Percentiles rank a stretch among this genome's conserved stretches.
These are phyloP conservation scores for Elegia similella DNA, from an alignment of 2,888 invertebrate genomes.

Conservation along the genomic window DNA sequence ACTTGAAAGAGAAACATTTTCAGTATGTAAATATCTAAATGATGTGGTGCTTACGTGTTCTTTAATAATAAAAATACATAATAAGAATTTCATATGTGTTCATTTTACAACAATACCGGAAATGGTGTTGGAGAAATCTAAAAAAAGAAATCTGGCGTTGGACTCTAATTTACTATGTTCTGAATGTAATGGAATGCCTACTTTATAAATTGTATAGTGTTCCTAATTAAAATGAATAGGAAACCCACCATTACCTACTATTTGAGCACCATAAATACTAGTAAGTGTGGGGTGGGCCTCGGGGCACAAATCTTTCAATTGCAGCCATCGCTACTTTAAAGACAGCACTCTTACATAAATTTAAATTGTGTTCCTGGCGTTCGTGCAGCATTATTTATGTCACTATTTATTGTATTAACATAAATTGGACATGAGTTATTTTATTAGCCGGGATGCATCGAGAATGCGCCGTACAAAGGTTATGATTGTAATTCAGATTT, in stretches of 20 bases:
- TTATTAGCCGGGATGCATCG: slow-evolving; percentile 72
- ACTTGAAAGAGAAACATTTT: too few relatives aligned
- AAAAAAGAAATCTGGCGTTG: too few relatives aligned
- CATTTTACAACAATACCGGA: too few relatives aligned
- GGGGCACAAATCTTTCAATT: slow-evolving; percentile 62
- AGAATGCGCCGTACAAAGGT: slow-evolving; percentile 70
- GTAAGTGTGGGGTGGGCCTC: slow-evolving; percentile 21
- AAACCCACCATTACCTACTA: background rate
- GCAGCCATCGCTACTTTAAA: slow-evolving; percentile 41
- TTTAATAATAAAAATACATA: too few relatives aligned
- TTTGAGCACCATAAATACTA: slow-evolving; percentile 10
- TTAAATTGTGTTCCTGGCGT: slow-evolving; percentile 69
- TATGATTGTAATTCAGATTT: slow-evolving; percentile 75
- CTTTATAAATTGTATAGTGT: background rate
- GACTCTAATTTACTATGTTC: too few relatives aligned
- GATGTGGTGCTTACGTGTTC: too few relatives aligned
- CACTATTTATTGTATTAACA: slow-evolving; percentile 81
- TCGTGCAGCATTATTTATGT: slow-evolving; percentile 73
- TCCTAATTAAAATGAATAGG: background rate
- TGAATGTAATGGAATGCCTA: too few relatives aligned
- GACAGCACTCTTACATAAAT: slow-evolving; percentile 67
- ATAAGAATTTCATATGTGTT: too few relatives aligned
- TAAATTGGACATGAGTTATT: slow-evolving; percentile 82
- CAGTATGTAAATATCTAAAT: too few relatives aligned
- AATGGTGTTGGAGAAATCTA: too few relatives aligned